Base-by-base conservation (phyloP, 2,113 vertebrate species). In the Odontesthes bonariensis region DNA sequence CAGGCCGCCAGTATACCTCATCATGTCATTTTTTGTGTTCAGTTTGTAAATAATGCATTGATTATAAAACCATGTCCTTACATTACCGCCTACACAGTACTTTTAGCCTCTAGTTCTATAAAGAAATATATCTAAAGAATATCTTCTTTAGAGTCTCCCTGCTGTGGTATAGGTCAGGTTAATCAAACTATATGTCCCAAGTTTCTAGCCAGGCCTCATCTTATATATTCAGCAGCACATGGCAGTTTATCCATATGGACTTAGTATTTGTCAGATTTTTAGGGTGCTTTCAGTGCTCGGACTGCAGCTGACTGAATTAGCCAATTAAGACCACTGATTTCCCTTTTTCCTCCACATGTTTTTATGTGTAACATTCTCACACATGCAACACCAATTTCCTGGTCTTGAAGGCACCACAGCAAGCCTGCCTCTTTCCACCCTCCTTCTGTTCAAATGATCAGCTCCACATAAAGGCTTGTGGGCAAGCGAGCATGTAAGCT, bases 401-500 rank as follows among this genome's bases (percentile, higher is more conserved):
- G 53, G 69, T 75, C 72, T 64, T 5, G 16, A 10, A 35, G 66
- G 53, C 46, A 32, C 38, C 17, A 23, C 38, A 62, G 58, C 60
- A 53, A 20, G 80, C 47, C 69, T 20, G 63, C 62, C 59, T 65
- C 63, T 27, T 3, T 78, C 38, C 0, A 16, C 61, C 72, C 77
- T 61, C 58, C 76, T 60, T 63, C 86, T 76, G 82, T 84, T n/a
- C 79, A 83, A 84, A 69, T 59, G 62, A 83, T 79, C 79, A 69
- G 81, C 87, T 79, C 40, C 59, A 60, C 76, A 77, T 72, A 77
- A 77, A 82, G 69, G 72, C 65, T 69, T 54, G 79, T 85, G 79
- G 79, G 82, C 75, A 85, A 73, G 75, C 72, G 32, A 76, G 75
- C 80, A 71, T 85, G 75, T 84, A 81, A 88, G 82, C 80, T 81